phyloP scores from a whole-genome alignment of 2,888 invertebrate species.

The Micropterix aruncella region DNA sequence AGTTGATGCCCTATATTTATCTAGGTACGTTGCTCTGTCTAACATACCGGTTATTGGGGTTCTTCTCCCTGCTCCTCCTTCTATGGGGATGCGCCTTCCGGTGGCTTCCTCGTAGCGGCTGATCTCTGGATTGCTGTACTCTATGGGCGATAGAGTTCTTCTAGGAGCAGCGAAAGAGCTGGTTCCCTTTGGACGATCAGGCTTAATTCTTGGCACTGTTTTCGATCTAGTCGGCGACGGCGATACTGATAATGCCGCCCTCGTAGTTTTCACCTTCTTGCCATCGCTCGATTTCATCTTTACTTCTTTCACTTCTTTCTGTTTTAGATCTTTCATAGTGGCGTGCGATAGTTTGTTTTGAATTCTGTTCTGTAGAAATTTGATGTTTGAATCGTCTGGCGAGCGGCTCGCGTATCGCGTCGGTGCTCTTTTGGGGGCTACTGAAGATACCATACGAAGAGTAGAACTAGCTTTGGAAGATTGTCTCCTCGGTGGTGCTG shows the following conservation, averaged over 20 bases:
- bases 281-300: conserved; percentile 18
- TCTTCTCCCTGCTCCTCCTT: conserved; percentile 33
- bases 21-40: conserved; percentile 37
- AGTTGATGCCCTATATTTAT: conserved; percentile 32
- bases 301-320: conserved; percentile 13
- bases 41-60: conserved; percentile 36
- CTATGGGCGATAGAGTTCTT: conserved; percentile 28
- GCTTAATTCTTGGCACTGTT: conserved; percentile 13
- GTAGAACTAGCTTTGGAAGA: conserved; percentile 64
- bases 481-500: conserved; percentile 60
- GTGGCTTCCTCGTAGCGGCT: conserved; percentile 19
- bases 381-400: conserved; percentile 36
- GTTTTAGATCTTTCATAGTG: conserved; percentile 12
- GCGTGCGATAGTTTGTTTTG: conserved; percentile 35
- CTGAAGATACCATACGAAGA: conserved; percentile 45
- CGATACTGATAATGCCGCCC: conserved; percentile 25
- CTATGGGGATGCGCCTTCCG: conserved; percentile 24
- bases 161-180: conserved; percentile 34
- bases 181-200: conserved; percentile 20
- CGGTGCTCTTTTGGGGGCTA: conserved; percentile 23
- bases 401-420: conserved; percentile 18
- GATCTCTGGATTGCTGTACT: conserved; percentile 23
- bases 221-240: conserved; percentile 25
- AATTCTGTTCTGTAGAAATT: conserved; percentile 46
- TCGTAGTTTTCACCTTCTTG: conserved; percentile 18